phyloP scores from a whole-genome alignment of 2,113 vertebrate species.

The Phaetusa simplex region DNA sequence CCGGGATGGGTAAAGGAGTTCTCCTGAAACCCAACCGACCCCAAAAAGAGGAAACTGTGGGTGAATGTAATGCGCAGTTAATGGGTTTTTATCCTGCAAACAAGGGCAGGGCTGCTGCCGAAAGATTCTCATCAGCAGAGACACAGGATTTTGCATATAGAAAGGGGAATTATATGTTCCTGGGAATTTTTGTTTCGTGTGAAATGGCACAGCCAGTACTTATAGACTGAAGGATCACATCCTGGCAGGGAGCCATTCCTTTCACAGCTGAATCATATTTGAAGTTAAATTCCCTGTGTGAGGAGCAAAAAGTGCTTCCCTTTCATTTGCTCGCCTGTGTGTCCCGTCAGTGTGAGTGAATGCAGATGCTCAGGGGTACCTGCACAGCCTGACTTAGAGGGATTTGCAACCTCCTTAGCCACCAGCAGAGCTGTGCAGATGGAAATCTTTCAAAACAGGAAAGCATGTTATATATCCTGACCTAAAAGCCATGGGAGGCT shows the following conservation, averaged over 20 bases:
- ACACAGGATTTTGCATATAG: not conserved
- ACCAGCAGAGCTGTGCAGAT: not conserved
- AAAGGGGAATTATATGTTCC: not conserved
- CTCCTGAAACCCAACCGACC: not conserved
- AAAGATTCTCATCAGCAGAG: not conserved
- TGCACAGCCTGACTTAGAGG: not conserved
- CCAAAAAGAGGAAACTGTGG: not conserved
- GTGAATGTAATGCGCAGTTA: not conserved
- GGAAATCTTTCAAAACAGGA: not conserved
- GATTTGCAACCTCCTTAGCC: not conserved
- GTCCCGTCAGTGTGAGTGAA: not conserved
- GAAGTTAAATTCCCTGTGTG: not conserved
- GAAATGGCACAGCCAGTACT: not conserved
- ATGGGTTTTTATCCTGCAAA: not conserved
- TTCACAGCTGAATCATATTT: not conserved
- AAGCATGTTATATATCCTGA: not conserved
- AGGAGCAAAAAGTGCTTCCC: not conserved
- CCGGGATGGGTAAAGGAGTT: not conserved
- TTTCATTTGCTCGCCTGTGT: not conserved
- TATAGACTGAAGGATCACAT: not conserved
- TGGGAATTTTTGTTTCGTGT: not conserved
- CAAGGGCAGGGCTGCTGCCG: not conserved
- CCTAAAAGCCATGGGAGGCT: not conserved
- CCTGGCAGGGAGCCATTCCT: not conserved
- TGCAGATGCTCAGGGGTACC: not conserved